Conservation (phyloP, 2,113 vertebrate species). For the Thymallus thymallus region DNA sequence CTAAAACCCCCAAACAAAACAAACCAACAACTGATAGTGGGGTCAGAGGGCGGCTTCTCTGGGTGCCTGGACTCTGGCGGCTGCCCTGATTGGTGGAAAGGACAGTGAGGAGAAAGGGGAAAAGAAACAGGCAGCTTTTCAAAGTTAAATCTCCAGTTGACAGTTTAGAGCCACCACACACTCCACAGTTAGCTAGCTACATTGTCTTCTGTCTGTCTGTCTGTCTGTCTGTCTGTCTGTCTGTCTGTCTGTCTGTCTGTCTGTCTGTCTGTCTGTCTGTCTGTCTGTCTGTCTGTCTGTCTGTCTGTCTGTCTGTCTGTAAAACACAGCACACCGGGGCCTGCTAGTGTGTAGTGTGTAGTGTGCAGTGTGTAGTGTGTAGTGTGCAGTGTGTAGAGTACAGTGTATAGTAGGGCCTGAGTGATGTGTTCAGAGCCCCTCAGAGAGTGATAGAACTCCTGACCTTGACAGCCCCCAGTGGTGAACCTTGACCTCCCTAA, state of each 20-base stretch:
- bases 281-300: too few relatives aligned
- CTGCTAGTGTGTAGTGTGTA: constrained; percentile 13
- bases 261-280: too few relatives aligned
- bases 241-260: too few relatives aligned
- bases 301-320: not conserved
- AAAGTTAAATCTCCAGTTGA: constrained; percentile 78
- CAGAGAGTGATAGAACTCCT: constrained; percentile 72
- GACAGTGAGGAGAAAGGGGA: constrained; percentile 29
- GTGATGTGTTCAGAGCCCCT: constrained; percentile 71
- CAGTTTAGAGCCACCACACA: constrained; percentile 67
- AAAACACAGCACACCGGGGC: constrained; percentile 40
- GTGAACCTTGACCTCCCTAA: constrained; percentile 59
- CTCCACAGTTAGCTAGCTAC: constrained; percentile 63
- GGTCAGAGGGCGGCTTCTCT: constrained; percentile 70
- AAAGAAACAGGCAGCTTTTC: constrained; percentile 70
- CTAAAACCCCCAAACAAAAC: constrained; percentile 61
- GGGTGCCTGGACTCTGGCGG: constrained; percentile 66
- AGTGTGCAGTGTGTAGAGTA: constrained; percentile 5
- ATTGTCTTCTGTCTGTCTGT: constrained; percentile 69
- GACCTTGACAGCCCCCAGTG: constrained; percentile 68
- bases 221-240: constrained; percentile 56
- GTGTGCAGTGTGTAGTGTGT: too few relatives aligned
- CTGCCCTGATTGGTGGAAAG: constrained; percentile 70
- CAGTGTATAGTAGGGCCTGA: constrained; percentile 53
- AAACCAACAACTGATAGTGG: constrained; percentile 70